phyloP scores from a whole-genome alignment of 2,888 invertebrate species.

The Carpatolechia fugitivella region DNA sequence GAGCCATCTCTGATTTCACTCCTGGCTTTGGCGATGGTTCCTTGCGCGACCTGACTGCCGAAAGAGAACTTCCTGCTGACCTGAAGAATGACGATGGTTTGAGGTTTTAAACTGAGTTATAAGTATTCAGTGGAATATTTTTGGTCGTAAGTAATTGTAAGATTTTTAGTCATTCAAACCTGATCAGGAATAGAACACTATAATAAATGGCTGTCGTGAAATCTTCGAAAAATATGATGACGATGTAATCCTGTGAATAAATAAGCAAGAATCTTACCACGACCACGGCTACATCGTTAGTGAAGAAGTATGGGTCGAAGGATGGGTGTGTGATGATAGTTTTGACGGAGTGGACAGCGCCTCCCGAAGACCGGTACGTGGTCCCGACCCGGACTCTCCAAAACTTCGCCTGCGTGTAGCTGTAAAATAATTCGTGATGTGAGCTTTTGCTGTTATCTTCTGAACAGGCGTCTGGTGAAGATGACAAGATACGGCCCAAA shows the following conservation, averaged over 20 bases:
- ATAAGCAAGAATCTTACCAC: constrained; percentile 25
- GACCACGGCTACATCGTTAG: constrained; percentile 59
- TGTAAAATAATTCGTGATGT: not conserved
- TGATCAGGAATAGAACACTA: no score
- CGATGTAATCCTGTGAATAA: no score
- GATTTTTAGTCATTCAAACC: no score
- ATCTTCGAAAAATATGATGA: no score
- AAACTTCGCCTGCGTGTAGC: constrained; percentile 54
- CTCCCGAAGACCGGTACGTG: constrained; percentile 55
- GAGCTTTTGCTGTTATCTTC: not conserved
- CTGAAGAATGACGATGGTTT: no score
- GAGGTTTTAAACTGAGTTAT: no score
- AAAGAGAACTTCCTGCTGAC: constrained; percentile 45
- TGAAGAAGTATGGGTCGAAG: constrained; percentile 58
- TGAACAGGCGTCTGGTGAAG: not conserved
- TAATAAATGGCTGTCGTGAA: no score
- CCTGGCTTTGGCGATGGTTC: constrained; percentile 55
- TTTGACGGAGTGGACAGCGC: constrained; percentile 52
- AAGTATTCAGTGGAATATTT: no score
- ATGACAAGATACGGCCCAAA: no score
- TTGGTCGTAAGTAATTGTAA: no score
- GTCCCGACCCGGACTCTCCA: constrained; percentile 69
- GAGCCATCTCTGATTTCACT: constrained; percentile 53
- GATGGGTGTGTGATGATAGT: constrained; percentile 50
- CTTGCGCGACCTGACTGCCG: constrained; percentile 52